Evolutionary conservation across 2,888 invertebrate species (phyloP), one percentile per base, ranked within the genome.

Genomic region (Brachylomia viminalis): DNA sequence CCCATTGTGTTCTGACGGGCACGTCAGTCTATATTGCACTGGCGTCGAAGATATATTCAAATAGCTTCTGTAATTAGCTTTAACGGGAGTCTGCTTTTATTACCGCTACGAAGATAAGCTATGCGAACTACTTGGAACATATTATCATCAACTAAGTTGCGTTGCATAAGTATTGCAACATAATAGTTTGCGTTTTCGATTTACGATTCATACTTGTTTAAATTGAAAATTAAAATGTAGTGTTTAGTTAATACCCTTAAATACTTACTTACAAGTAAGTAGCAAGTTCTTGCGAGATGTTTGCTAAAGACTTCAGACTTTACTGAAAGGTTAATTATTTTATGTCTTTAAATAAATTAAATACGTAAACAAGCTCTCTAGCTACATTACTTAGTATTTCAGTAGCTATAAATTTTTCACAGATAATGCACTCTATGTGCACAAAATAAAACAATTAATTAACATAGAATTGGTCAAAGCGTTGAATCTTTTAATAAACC

Each of bases 1-100:
- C 86, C 91, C 91, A 93, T 93, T 94, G 92, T 92, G 86, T 88
- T 90, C 88, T 91, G 92, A 90, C 90, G 88, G 88, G 85, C 84
- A 88, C 88, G 91, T 93, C 91, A 92, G 91, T 92, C 92, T 92
- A 92, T 91, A 91, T 88, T 84, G 84, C 80, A 83, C 81, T 85
- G 82, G 86, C 84, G 83, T 87, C 85, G 83, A 87, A 89, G 84
- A 89, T 91, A 88, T 87, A 89, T 88, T 87, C 86, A 90, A 91
- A 89, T 89, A 88, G 90, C 90, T 90, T 82, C 89, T 88, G 87
- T 91, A 90, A 91, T 92, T 91, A 87, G 87, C 82, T 86, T 86
- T 88, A 89, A 88, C 89, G 86, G 87, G 77, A 85, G 75, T 75
- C 75, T 62, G 79, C 82, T 84, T 87, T 86, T 88, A 87, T 83